Conservation (phyloP, 2,113 vertebrate species). For the Tychaedon coryphoeus region DNA sequence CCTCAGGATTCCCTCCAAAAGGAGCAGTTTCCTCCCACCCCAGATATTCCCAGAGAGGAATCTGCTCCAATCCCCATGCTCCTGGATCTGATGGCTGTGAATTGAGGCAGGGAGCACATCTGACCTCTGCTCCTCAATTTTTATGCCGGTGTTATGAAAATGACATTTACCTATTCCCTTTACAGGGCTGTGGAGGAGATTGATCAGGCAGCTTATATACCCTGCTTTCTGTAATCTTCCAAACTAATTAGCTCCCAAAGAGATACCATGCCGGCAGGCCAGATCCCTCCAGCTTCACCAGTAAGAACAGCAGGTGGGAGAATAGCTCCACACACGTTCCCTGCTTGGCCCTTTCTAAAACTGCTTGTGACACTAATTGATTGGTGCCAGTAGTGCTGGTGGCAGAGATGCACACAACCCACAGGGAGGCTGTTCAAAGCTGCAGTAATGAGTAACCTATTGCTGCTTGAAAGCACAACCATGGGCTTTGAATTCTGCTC, state of each 20-base stretch:
- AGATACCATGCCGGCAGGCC: neutral
- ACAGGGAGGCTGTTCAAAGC: slow-evolving; percentile 56
- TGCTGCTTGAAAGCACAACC: slow-evolving; percentile 6
- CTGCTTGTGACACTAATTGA: slow-evolving; percentile 54
- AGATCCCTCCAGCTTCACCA: slow-evolving; percentile 19
- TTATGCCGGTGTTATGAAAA: neutral
- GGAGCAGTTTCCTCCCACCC: neutral
- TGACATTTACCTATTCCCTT: slow-evolving; percentile 7
- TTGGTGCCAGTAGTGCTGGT: neutral
- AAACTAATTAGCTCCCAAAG: slow-evolving; percentile 53
- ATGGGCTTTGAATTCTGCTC: slow-evolving; percentile 16
- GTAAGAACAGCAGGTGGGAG: slow-evolving; percentile 45
- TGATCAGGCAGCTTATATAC: neutral
- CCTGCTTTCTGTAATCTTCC: slow-evolving; percentile 25
- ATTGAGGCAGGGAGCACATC: neutral
- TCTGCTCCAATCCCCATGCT: neutral
- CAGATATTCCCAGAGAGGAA: neutral
- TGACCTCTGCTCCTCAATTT: neutral
- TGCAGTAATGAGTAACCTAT: slow-evolving; percentile 30
- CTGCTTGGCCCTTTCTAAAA: neutral
- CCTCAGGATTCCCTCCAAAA: neutral
- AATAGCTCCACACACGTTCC: neutral
- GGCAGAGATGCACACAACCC: neutral
- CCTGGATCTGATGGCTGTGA: neutral
- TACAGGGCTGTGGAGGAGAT: neutral